Evolutionary conservation across 2,113 vertebrate genomes (phyloP).

Genomic region (Isurus oxyrinchus): DNA sequence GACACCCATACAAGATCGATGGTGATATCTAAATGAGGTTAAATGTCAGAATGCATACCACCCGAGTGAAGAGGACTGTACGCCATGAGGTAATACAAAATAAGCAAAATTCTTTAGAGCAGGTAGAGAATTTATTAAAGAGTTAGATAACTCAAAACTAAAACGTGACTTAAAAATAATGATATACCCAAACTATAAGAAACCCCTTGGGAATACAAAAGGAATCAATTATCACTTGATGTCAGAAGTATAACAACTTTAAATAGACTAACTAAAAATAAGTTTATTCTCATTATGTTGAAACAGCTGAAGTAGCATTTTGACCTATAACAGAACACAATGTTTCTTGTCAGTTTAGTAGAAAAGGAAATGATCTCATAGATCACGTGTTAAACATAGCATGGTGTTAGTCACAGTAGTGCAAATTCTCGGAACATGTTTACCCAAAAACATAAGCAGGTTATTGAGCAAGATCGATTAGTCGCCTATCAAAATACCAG

Average conservation of each 20-base stretch:
- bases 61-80: conserved; percentile 43
- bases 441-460: not conserved
- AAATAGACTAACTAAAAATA: not conserved
- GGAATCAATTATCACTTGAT: not conserved
- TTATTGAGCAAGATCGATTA: conserved; percentile 28
- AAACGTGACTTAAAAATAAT: not conserved
- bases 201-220: not conserved
- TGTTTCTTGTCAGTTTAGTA: not conserved
- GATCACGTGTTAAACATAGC: not conserved
- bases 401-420: not conserved
- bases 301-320: not conserved
- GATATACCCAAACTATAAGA: not conserved
- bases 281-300: not conserved
- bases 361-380: not conserved
- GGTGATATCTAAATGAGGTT: conserved; percentile 36
- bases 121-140: not conserved
- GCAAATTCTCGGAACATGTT: not conserved
- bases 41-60: conserved; percentile 33
- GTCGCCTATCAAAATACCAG: conserved; percentile 22
- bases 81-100: conserved; percentile 40
- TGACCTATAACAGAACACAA: not conserved
- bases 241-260: not conserved
- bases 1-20: conserved; percentile 27
- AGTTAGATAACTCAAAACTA: not conserved
- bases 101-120: not conserved